A percentile compares a stretch with the other conserved stretches of the same genome.
These are phyloP conservation scores for Malurus melanocephalus DNA, from an alignment of 2,113 vertebrate genomes.

Conservation along the genomic window DNA sequence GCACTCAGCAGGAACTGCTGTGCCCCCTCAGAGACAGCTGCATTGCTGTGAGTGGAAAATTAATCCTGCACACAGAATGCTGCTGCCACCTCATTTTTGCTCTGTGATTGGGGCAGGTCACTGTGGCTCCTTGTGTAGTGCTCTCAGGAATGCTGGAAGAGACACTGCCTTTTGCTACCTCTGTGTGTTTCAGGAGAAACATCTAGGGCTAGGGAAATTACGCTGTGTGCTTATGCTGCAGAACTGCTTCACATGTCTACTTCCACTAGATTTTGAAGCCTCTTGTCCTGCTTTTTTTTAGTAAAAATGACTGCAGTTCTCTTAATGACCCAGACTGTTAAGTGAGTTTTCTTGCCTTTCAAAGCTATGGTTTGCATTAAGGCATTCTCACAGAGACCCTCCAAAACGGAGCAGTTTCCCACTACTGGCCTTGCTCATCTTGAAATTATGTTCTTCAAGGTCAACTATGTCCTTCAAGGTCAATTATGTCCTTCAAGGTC, in stretches of 20 bases:
- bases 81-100: not conserved
- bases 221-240: accelerated
- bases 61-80: not conserved
- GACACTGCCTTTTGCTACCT: not conserved
- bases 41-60: slow-evolving; percentile 3
- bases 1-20: not conserved
- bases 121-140: not conserved
- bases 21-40: slow-evolving; percentile 2
- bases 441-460: not conserved
- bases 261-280: not conserved
- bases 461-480: not conserved
- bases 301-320: not conserved
- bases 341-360: not conserved
- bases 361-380: not conserved
- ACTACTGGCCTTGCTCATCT: not conserved
- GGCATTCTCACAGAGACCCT: not conserved
- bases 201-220: not conserved
- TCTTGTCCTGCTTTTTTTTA: not conserved
- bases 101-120: not conserved
- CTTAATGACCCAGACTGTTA: not conserved
- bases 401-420: not conserved
- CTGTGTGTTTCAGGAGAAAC: not conserved
- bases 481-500: not conserved
- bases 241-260: not conserved
- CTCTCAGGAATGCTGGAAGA: not conserved